Conservation (phyloP, 2,113 vertebrate genomes). For the Rana temporaria region DNA sequence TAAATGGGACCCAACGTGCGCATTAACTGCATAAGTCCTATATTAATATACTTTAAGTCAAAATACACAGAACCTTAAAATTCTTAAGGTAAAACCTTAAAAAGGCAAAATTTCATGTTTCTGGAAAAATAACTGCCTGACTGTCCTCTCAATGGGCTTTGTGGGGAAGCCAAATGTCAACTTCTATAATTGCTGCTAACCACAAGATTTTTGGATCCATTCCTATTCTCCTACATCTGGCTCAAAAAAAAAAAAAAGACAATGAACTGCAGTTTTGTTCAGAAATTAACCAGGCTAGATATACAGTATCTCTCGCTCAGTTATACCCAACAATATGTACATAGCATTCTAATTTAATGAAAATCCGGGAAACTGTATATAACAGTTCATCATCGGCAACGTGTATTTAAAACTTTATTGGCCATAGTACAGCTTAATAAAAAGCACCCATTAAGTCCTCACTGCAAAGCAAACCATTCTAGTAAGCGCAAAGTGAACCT, state of each 20-base stretch:
- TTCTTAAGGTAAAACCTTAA: too few relatives aligned
- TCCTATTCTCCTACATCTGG: neutral
- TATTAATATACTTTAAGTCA: too few relatives aligned
- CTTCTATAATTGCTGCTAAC: conserved; percentile 59
- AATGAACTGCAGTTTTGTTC: neutral
- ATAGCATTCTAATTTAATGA: too few relatives aligned
- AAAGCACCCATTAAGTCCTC: too few relatives aligned
- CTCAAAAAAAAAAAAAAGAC: neutral
- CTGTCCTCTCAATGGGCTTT: neutral
- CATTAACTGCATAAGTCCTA: too few relatives aligned
- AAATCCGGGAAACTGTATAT: too few relatives aligned
- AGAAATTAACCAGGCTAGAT: neutral
- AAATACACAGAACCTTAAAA: too few relatives aligned
- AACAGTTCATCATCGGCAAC: neutral
- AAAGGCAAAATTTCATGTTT: neutral
- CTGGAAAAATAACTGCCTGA: neutral
- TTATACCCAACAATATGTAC: neutral
- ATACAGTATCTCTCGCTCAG: neutral
- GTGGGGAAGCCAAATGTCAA: conserved; percentile 62
- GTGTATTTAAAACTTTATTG: too few relatives aligned
- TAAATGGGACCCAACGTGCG: too few relatives aligned
- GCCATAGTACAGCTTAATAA: too few relatives aligned
- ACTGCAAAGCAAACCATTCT: too few relatives aligned
- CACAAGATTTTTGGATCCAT: conserved; percentile 57
- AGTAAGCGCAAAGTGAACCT: neutral